Base-by-base conservation (phyloP, 2,113 vertebrate genomes). In the Sporophila hypoxantha region DNA sequence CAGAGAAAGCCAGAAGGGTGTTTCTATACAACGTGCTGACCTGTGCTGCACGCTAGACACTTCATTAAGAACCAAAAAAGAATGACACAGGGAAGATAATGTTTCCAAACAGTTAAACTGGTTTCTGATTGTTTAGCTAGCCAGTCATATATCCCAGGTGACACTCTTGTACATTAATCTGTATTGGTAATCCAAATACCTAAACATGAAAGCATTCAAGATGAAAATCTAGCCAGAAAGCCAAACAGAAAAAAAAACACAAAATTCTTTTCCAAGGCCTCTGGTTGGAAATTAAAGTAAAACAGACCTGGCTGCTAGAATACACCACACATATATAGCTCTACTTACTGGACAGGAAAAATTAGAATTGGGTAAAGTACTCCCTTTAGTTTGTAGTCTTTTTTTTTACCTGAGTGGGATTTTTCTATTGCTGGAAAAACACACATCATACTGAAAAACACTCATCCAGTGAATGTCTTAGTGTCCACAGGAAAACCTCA, bases 1-100 rank as follows among this genome's bases (percentile, higher is more conserved):
- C 11, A 27, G 25, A 37, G 12, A 79, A 78, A 65, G 14, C 5
- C 37, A 65, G 22, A 68, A 53, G 5, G 3, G 10, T 18, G 2
- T 53, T 80, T 53, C 41, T 0, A 0, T 47, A 36, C 1, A 5
- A 8, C 8, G 5, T n/a, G 2, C 25, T 76, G 10, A 57, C 10
- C 19, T 46, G 12, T 65, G 36, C 25, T n/a, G 53, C 6, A 18
- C 3, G 1, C 5, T 30, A 49, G 16, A 41, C 8, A 39, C 9
- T 76, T 82, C 20, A n/a, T 23, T 21, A 53, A 44, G 22, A 79
- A 16, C 8, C 41, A 61, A 17, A 68, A 0, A 3, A 61, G 17
- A 75, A 65, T 12, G 3, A 52, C 13, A 36, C 18, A 29, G 29
- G 10, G n/a, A 71, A 76, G 17, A 47, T 8, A 74, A 55, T 49